A percentile compares a stretch with the other conserved stretches of the same genome.
Evolutionary conservation across 2,797 vertebrate genomes (phyloP).

Genomic region (Falco berigora): DNA sequence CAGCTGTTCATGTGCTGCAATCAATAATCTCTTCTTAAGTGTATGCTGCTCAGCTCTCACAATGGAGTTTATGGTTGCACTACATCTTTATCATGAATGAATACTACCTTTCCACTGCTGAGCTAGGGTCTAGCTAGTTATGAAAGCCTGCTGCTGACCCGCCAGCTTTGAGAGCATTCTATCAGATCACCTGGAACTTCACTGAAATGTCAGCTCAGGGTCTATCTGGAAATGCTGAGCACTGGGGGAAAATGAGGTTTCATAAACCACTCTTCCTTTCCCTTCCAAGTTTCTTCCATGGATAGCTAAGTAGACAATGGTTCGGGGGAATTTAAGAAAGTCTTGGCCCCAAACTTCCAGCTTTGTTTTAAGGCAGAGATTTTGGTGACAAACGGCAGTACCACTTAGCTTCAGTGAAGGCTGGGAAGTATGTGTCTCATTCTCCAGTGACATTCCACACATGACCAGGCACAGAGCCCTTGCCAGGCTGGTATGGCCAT

Average conservation of each 20-base stretch:
- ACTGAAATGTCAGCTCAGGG: background rate
- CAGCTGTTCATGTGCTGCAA: background rate
- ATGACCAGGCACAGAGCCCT: rapidly evolving
- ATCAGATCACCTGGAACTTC: background rate
- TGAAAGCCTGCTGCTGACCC: background rate
- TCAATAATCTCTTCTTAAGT: background rate
- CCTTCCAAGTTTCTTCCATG: background rate
- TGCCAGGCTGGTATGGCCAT: background rate
- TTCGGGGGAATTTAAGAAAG: background rate
- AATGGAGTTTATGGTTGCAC: background rate
- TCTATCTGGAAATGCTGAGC: background rate
- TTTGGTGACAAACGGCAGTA: background rate
- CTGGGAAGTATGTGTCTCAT: background rate
- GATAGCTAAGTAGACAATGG: background rate
- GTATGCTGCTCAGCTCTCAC: background rate
- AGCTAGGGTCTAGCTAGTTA: background rate
- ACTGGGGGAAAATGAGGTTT: rapidly evolving
- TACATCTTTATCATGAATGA: background rate
- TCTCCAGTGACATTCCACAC: background rate
- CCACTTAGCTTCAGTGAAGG: background rate
- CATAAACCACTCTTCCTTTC: background rate
- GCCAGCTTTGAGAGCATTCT: background rate
- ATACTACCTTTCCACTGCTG: background rate
- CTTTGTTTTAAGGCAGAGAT: background rate
- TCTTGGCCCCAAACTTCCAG: background rate